These are phyloP conservation scores for Cydia amplana DNA, from an alignment of 1,140 invertebrate species.

Conservation along the genomic window DNA sequence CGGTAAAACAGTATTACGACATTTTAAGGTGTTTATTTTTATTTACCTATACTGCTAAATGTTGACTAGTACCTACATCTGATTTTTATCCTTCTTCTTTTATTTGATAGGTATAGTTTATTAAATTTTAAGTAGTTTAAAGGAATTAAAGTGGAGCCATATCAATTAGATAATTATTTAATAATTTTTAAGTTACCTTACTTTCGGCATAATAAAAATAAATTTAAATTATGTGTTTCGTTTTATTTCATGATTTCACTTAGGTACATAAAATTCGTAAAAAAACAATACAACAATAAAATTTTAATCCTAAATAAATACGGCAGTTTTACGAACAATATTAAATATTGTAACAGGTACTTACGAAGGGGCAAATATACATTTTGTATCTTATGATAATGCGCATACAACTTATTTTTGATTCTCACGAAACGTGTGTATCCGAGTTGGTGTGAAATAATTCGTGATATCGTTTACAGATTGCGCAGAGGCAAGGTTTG, in stretches of 20 bases:
- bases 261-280: slow-evolving; percentile 16
- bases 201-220: slow-evolving; percentile 49
- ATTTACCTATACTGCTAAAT: no score
- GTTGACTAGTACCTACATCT: no score
- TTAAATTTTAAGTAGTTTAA: slow-evolving; percentile 32
- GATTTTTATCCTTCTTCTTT: background rate
- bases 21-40: no score
- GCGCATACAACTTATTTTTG: slow-evolving; percentile 2
- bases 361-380: slow-evolving; percentile 4
- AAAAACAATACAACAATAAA: slow-evolving; percentile 38
- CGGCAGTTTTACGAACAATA: slow-evolving; percentile 7
- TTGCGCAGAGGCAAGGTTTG: slow-evolving; percentile 63
- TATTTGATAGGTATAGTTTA: slow-evolving; percentile 1
- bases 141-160: slow-evolving; percentile 64
- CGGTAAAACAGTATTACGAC: no score
- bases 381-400: background rate
- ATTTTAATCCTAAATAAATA: slow-evolving; percentile 42
- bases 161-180: slow-evolving; percentile 56
- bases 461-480: slow-evolving; percentile 66
- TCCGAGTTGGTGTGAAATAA: slow-evolving; percentile 54
- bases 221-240: slow-evolving; percentile 41
- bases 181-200: slow-evolving; percentile 71
- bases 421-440: background rate
- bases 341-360: slow-evolving; percentile 27
- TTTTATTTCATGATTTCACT: slow-evolving; percentile 53